Conservation (phyloP, 2,113 vertebrate species). For the Cyanoliseus patagonus region DNA sequence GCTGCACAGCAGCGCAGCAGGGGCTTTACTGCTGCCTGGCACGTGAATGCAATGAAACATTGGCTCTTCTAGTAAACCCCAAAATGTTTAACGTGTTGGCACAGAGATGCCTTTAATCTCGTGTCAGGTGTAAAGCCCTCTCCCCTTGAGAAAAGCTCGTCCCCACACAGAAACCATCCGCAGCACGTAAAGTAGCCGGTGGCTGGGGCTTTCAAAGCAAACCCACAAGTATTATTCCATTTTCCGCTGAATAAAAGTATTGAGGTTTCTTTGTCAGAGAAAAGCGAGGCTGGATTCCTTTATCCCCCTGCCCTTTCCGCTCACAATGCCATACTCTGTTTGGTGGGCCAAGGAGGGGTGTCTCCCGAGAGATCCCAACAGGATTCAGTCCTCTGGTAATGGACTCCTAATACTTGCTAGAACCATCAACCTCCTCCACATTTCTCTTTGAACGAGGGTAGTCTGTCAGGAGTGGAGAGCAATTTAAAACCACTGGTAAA, state of each 20-base stretch:
- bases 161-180: not conserved
- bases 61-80: not conserved
- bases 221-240: not conserved
- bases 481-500: conserved; percentile 90
- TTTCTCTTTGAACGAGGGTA: conserved; percentile 85
- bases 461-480: conserved; percentile 83
- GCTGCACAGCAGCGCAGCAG: rapidly evolving
- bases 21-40: not conserved
- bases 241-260: conserved; percentile 18
- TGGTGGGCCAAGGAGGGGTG: conserved; percentile 21
- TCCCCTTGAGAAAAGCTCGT: not conserved
- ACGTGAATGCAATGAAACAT: not conserved
- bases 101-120: not conserved
- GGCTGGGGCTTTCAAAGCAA: conserved; percentile 6
- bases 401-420: conserved; percentile 37
- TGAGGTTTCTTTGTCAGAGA: conserved; percentile 43
- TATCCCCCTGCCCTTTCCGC: not conserved
- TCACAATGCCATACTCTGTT: conserved; percentile 50
- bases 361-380: conserved; percentile 32
- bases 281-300: conserved; percentile 22
- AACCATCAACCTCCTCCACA: conserved; percentile 55
- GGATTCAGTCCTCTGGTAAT: conserved; percentile 58
- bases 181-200: not conserved
- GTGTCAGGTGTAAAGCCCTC: not conserved
- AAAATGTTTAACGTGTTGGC: not conserved